phyloP scores from a whole-genome alignment of 1,140 invertebrate species.

The Melipona quadrifasciata region DNA sequence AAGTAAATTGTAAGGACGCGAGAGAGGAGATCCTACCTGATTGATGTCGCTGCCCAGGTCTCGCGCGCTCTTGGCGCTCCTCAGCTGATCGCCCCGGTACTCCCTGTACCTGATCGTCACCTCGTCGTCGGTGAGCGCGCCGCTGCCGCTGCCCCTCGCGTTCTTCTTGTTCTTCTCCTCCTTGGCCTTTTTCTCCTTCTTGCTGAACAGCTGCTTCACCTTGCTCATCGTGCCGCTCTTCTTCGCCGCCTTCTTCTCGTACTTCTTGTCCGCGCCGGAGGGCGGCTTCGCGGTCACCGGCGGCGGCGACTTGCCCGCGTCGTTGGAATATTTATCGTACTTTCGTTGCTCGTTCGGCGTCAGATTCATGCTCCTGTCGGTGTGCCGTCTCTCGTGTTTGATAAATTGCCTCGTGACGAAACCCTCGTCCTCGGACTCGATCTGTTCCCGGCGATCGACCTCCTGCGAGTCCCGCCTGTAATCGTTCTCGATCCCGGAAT shows the following conservation, averaged over 20 bases:
- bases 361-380: slow-evolving; percentile 81
- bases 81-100: slow-evolving; percentile 78
- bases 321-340: slow-evolving; percentile 81
- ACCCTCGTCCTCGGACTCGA: slow-evolving; percentile 85
- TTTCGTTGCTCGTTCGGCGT: slow-evolving; percentile 74
- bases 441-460: slow-evolving; percentile 79
- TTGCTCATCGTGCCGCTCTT: slow-evolving; percentile 80
- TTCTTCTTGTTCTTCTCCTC: slow-evolving; percentile 75
- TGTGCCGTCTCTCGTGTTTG: slow-evolving; percentile 85
- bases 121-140: slow-evolving; percentile 77
- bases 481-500: slow-evolving; percentile 91
- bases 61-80: slow-evolving; percentile 75
- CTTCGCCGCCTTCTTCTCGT: slow-evolving; percentile 78
- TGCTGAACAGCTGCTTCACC: slow-evolving; percentile 78
- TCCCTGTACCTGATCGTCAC: slow-evolving; percentile 78
- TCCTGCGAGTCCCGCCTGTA: slow-evolving; percentile 87
- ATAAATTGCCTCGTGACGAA: slow-evolving; percentile 85
- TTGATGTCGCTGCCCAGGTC: slow-evolving; percentile 78
- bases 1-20: too few species aligned
- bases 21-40: slow-evolving; percentile 70
- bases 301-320: slow-evolving; percentile 51
- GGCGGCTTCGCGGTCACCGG: slow-evolving; percentile 75
- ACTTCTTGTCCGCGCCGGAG: slow-evolving; percentile 76
- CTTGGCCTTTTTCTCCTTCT: slow-evolving; percentile 79
- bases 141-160: slow-evolving; percentile 70